Evolutionary conservation across 1,140 invertebrate species (phyloP).

Genomic region (Drosophila seguyi): DNA sequence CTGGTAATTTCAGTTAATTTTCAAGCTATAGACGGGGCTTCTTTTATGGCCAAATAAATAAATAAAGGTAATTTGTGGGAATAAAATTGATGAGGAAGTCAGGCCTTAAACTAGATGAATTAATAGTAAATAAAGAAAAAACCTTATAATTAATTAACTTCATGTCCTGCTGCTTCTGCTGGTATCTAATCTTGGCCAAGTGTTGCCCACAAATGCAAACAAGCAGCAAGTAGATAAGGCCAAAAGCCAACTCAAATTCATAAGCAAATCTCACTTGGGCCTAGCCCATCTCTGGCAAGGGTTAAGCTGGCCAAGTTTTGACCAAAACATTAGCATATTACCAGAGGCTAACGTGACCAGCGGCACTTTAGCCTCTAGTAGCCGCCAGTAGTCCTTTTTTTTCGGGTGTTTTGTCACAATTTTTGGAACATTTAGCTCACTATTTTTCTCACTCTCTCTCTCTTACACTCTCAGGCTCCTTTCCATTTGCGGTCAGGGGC

Average conservation of each 20-base stretch:
- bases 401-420: slow-evolving; percentile 42
- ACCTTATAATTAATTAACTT: neutral
- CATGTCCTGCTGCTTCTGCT: neutral
- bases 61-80: neutral
- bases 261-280: slow-evolving; percentile 21
- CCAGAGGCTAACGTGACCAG: slow-evolving; percentile 63
- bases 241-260: slow-evolving; percentile 22
- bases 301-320: slow-evolving; percentile 3
- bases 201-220: slow-evolving; percentile 72
- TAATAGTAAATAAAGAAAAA: neutral
- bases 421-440: slow-evolving; percentile 14
- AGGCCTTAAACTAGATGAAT: neutral
- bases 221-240: slow-evolving; percentile 63
- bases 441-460: no score
- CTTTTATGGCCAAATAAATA: neutral
- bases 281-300: slow-evolving; percentile 42
- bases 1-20: slow-evolving; percentile 5
- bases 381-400: slow-evolving; percentile 9
- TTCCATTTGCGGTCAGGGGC: slow-evolving; percentile 39
- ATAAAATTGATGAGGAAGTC: neutral
- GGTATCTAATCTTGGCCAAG: slow-evolving; percentile 47
- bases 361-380: slow-evolving; percentile 77
- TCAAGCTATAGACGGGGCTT: neutral
- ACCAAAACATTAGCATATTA: slow-evolving; percentile 62
- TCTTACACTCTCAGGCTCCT: slow-evolving; percentile 2